Evolutionary conservation across 2,888 invertebrate genomes (phyloP).

Genomic region (Athripsodes cinereus): DNA sequence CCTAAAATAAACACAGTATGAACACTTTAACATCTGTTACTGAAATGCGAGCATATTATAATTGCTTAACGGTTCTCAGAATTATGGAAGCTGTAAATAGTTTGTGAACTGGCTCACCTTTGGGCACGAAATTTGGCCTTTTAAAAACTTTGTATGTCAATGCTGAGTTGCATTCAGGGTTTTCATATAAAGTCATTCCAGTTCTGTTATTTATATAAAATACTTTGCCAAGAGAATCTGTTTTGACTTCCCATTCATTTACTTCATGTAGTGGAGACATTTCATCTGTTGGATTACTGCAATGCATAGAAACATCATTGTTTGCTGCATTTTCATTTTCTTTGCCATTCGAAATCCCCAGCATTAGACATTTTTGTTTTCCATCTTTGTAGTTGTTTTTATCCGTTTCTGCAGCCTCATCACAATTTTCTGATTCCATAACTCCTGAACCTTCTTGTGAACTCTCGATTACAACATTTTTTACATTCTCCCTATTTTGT

Average conservation of each 20-base stretch:
- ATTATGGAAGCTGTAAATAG: too few relatives aligned
- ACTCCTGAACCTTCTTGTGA: too few relatives aligned
- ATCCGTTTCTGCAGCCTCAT: too few relatives aligned
- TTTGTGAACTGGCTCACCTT: constrained; percentile 41
- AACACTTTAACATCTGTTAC: constrained; percentile 1
- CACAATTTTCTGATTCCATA: too few relatives aligned
- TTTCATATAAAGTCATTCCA: constrained; percentile 32
- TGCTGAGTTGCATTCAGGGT: constrained; percentile 28
- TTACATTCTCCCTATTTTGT: background rate
- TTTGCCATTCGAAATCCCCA: background rate
- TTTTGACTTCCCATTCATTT: constrained; percentile 12
- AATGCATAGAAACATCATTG: too few relatives aligned
- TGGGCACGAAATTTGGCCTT: constrained; percentile 50
- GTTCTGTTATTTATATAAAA: constrained; percentile 33
- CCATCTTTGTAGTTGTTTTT: too few relatives aligned
- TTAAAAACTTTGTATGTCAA: constrained; percentile 34
- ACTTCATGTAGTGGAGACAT: background rate
- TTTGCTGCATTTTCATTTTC: background rate
- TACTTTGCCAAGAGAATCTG: constrained; percentile 30
- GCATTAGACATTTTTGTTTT: background rate
- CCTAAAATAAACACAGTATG: constrained; percentile 5
- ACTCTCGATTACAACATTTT: too few relatives aligned
- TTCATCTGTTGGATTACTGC: background rate
- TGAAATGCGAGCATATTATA: background rate
- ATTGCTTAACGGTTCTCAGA: too few relatives aligned